These are phyloP conservation scores for Nymphalis io DNA, from an alignment of 1,140 invertebrate genomes.

Conservation along the genomic window DNA sequence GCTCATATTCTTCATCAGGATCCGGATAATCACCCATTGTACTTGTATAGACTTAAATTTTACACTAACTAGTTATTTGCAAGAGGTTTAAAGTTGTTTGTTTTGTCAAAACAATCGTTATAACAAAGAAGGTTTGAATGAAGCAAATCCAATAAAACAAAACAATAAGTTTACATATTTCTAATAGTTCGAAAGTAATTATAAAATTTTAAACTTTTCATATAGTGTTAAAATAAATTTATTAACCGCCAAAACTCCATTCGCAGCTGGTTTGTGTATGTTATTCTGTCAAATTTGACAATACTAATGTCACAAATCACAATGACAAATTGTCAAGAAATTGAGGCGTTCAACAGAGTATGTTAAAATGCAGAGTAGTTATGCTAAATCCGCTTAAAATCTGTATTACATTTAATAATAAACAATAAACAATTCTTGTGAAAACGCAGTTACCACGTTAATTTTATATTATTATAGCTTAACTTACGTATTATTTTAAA, in stretches of 20 bases:
- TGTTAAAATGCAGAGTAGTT: neutral
- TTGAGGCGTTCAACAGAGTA: neutral
- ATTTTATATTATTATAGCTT: no score
- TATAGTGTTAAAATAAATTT: conserved; percentile 1
- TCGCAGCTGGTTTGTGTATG: neutral
- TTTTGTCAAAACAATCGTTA: neutral
- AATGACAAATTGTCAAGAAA: neutral
- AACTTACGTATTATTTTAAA: no score
- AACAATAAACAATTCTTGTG: no score
- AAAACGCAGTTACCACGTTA: no score
- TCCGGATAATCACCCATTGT: conserved; percentile 85
- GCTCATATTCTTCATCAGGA: conserved; percentile 88
- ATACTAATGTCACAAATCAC: neutral
- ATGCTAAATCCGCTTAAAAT: no score
- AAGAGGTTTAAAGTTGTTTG: neutral
- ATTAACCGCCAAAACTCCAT: neutral
- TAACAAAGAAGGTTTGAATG: neutral
- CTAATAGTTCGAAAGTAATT: no score
- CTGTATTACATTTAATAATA: no score
- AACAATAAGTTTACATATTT: neutral
- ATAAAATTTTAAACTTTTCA: neutral
- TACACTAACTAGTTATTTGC: no score
- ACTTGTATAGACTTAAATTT: neutral
- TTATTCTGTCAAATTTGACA: conserved; percentile 1
- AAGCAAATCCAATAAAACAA: neutral